Base-by-base conservation (phyloP, 2,888 invertebrate species). In the Dermolepida albohirtum region DNA sequence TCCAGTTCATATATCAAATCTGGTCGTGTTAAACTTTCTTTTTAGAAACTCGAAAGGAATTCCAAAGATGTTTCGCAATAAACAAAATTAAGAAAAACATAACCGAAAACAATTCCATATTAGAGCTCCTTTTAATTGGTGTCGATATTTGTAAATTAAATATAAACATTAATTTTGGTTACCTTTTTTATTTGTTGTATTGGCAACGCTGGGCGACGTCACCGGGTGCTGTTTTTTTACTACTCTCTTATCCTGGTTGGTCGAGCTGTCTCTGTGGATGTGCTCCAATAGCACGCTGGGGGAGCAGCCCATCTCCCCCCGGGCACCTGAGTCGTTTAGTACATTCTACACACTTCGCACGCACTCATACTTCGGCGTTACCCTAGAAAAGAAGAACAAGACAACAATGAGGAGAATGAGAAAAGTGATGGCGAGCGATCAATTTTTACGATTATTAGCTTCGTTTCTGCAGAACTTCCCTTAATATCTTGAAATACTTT, bases 271-370 rank as follows among this genome's bases (percentile, higher is more conserved):
- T 71, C 88, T 85, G 67, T 88, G 87, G 81, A 88, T 87, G 81
- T 88, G 88, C 80, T 88, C 88, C 77, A 88, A 83, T 74, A 89
- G 83, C 83, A 88, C 87, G 79, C 89, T 89, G 75, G 89, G 89
- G 72, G 88, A 88, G 78, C 89, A 89, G 80, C 89, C 89, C 89
- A 89, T 89, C 74, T 83, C 85, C 59, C 66, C 66, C 54, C 16
- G 40, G 41, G 57, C 66, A 14, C 17, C 49, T 41, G 44, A 51
- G 49, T 12, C 50, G 34, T 57, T 66, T 59, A 66, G 66, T 50
- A 66, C 66, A 66, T 66, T 57, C 55, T 66, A 59, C 49, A 49
- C 51, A 29, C 47, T 34, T 34, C 57, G 43, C 41, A 29, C 57
- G 47, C 66, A 55, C 66, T 49, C 55, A 66, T 43, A 34, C 8